Conservation (phyloP, 2,888 invertebrate species). For the Augochlorella aurata region DNA sequence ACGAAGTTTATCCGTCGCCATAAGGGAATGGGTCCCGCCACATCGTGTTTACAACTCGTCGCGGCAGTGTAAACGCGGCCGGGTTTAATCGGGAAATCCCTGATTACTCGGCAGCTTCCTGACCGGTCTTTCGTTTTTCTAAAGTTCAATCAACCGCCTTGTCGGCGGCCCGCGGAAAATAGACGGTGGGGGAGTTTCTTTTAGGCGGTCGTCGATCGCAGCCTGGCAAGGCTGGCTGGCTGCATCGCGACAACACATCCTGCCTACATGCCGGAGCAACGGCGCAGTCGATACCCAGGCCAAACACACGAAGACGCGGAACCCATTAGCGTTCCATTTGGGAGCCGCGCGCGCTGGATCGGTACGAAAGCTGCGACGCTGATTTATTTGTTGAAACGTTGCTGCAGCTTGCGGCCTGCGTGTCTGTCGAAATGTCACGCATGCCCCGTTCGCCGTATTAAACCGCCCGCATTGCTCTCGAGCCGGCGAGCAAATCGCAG, state of each 20-base stretch:
- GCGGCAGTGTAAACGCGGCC: not conserved
- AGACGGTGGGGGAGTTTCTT: not conserved
- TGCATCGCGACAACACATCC: not conserved
- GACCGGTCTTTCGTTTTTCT: not conserved
- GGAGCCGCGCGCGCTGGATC: too few species aligned
- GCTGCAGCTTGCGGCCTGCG: not conserved
- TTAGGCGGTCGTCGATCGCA: not conserved
- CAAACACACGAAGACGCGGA: conserved; percentile 23
- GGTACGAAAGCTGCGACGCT: not conserved
- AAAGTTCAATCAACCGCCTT: not conserved
- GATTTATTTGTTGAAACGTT: conserved; percentile 50
- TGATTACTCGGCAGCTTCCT: not conserved
- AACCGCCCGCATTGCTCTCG: conserved; percentile 54
- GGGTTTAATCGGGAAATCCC: not conserved
- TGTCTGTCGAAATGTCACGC: conserved; percentile 53
- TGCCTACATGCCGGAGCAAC: conserved; percentile 1
- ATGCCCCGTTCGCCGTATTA: conserved; percentile 42
- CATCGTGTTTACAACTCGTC: not conserved
- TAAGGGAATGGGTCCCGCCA: not conserved
- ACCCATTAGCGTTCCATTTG: conserved; percentile 46
- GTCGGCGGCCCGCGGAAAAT: too few species aligned
- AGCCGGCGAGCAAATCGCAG: not conserved
- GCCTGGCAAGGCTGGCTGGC: not conserved
- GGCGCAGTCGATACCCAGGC: not conserved
- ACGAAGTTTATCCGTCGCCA: not conserved